Evolutionary conservation across 2,113 vertebrate species (phyloP).

Genomic region (Tor tambroides): DNA sequence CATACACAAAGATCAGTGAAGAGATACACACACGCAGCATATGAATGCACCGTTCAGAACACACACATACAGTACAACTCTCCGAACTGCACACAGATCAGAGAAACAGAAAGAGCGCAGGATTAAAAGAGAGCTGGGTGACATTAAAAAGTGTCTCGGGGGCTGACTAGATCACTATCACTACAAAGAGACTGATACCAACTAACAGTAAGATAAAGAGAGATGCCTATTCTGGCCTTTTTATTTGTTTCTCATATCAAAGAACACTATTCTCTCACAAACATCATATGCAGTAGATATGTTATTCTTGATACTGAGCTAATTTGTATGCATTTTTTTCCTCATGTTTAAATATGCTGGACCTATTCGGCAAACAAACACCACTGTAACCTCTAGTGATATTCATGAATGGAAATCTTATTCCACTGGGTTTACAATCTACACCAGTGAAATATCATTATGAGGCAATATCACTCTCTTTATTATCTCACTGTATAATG

Average conservation of each 20-base stretch:
- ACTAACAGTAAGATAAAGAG: background rate
- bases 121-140: conserved; percentile 27
- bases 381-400: background rate
- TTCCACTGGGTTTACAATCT: background rate
- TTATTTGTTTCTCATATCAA: conserved; percentile 35
- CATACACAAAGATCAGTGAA: conserved; percentile 18
- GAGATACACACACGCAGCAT: background rate
- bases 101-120: background rate
- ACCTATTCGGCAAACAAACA: background rate
- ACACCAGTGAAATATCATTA: conserved; percentile 50
- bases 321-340: background rate
- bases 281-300: background rate
- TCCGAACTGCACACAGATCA: conserved; percentile 23
- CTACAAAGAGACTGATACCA: conserved; percentile 11
- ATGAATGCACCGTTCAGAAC: conserved; percentile 2
- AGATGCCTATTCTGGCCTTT: conserved; percentile 1
- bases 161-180: conserved; percentile 28
- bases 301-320: background rate
- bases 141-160: conserved; percentile 30
- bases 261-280: background rate
- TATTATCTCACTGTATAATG: conserved; percentile 12
- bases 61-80: background rate
- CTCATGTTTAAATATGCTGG: background rate
- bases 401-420: conserved; percentile 46
- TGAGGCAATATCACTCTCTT: conserved; percentile 10